Base-by-base conservation (phyloP, 2,888 invertebrate genomes). In the Dasypolia templi region DNA sequence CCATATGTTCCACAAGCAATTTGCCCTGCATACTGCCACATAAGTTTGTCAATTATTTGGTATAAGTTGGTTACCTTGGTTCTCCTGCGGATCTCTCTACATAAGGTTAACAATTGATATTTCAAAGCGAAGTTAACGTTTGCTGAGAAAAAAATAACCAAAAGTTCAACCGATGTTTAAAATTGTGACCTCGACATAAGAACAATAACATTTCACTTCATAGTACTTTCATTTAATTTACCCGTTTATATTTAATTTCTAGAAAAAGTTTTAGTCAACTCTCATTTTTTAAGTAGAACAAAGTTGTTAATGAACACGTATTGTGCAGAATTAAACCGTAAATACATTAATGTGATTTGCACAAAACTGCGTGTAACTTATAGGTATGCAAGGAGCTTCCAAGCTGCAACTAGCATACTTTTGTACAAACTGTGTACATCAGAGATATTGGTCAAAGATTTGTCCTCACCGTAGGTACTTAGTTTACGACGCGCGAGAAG, bases 121-220 rank as follows among this genome's bases (percentile, higher is more conserved):
- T 63, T 29, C 9, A 2, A 4, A 29, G 22, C 22, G 22, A 63
- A n/a, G 32, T 32, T 63, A n/a, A 63, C 17, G 32, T 49, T 17
- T 64, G n/a, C n/a, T 51, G 17, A n/a, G 32, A n/a, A 67, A n/a
- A 67, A 58, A n/a, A 0, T 9, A 0, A 19, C 32, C 42, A n/a
- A 51, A 42, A 35, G 17, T 12, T 49, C 6, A 35, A 44, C 22
- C 35, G 14, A 49, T 44, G 17, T n/a, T 12, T 49, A 4, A 19
- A 39, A 55, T 56, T 46, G 46, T 58, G 70, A 69, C 70, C 76
- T 59, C 53, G 11, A n/a, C n/a, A 17, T n/a, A 44, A 64, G 58
- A 77, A 79, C 77, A 77, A 79, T 79, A 49, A 49, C 49, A 39
- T 71, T 82, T 82, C 61, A 66, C 70, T 66, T 46, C 17, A 58